Base-by-base conservation (phyloP, 2,797 vertebrate genomes). In the Danio choprae region DNA sequence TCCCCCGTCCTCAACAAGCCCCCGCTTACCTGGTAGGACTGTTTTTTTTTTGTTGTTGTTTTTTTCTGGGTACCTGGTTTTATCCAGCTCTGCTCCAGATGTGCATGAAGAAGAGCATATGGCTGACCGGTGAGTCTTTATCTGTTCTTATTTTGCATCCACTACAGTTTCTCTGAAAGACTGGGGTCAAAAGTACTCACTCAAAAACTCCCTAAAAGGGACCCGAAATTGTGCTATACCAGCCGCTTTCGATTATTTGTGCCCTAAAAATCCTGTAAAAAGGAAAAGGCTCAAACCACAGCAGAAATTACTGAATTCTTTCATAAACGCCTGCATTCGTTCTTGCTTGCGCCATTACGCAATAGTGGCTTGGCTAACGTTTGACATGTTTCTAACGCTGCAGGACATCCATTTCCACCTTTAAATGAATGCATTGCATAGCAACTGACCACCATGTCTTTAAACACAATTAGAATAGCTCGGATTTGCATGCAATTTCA, bases 181-280 rank as follows among this genome's bases (percentile, higher is more conserved):
- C 51, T 73, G 43, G 53, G 80, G 84, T 86, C 80, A 84, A 83
- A 76, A 46, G 65, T 75, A 76, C 74, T 69, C 79, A 40, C 75
- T 48, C 13, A 16, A 64, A 81, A 74, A 84, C 62, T 67, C 79
- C 48, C 82, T 69, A 40, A 83, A 83, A 48, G 46, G 29, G 59
- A 81, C 71, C 55, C 55, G 40, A 36, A 76, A 79, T 73, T 64
- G 71, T 13, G 13, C 68, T 72, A 29, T 29, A 44, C 60, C 92
- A 93, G 91, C 89, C 91, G 91, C 90, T 93, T 93, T 91, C 85
- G 89, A 93, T 94, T 92, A 92, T 90, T 88, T 89, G 86, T 90
- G 90, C 92, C 91, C 91, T 90, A 91, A 92, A 91, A 92, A 91
- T 89, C 90, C 90, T 89, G 89, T 92, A 83, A 88, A 87, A 87